These are phyloP conservation scores for Dolichallabes microphthalmus DNA, from an alignment of 2,113 vertebrate species.

Conservation along the genomic window DNA sequence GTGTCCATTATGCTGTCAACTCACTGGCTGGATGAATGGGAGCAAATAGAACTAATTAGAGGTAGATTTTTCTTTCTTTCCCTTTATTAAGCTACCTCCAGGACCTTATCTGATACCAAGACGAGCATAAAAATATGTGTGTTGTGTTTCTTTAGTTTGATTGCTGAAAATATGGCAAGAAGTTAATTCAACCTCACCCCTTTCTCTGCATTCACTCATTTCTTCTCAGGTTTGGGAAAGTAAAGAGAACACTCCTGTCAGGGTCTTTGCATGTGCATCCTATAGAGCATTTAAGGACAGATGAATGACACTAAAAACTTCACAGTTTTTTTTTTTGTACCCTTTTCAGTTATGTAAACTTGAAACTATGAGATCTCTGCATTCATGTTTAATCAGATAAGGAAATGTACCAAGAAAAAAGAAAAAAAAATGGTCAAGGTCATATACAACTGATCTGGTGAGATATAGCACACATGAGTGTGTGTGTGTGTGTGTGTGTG, in stretches of 20 bases:
- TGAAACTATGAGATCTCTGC: too few relatives aligned
- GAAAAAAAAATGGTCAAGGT: background rate
- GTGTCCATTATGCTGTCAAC: slow-evolving; percentile 45
- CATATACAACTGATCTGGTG: background rate
- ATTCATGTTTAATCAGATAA: background rate
- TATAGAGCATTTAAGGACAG: slow-evolving; percentile 12
- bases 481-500: slow-evolving; percentile 5
- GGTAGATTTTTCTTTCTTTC: slow-evolving; percentile 23
- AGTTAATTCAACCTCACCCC: background rate
- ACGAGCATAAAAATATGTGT: background rate
- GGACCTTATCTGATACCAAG: background rate
- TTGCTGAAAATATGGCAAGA: slow-evolving; percentile 21
- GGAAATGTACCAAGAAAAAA: background rate
- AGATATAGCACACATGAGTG: background rate
- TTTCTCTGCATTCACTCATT: slow-evolving; percentile 21
- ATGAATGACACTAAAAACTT: background rate
- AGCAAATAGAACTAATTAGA: slow-evolving; percentile 38
- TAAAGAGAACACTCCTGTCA: background rate
- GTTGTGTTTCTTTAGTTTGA: slow-evolving; percentile 25
- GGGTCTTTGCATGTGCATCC: background rate
- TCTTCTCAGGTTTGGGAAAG: background rate
- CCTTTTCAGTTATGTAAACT: background rate
- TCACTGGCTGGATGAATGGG: slow-evolving; percentile 44
- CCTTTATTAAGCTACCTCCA: slow-evolving; percentile 36
- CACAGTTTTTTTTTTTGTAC: background rate